A percentile compares a stretch with the other conserved stretches of the same genome.
Conservation (phyloP, 2,888 invertebrate genomes). For the Agrochola circellaris region DNA sequence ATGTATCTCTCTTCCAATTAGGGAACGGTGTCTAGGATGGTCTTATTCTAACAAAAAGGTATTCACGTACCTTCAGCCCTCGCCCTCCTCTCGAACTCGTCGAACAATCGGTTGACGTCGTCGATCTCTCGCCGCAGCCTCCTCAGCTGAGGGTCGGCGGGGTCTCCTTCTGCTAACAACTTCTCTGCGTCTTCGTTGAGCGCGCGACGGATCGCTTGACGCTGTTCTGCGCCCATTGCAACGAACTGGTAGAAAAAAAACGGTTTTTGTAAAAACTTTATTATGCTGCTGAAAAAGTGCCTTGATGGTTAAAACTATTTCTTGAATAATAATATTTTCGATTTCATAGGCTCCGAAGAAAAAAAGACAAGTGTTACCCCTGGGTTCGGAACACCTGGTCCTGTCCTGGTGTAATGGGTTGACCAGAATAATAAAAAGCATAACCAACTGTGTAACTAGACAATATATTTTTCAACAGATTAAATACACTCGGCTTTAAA, state of each 20-base stretch:
- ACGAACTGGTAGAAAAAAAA: constrained; percentile 92
- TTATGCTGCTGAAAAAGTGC: too few species aligned
- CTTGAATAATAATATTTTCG: too few species aligned
- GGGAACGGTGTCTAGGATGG: background rate
- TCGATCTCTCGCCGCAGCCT: constrained; percentile 97
- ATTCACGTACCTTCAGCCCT: constrained; percentile 93
- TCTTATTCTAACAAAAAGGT: background rate
- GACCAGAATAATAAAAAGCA: too few species aligned
- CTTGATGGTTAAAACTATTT: too few species aligned
- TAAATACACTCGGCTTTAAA: too few species aligned
- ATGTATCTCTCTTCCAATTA: background rate
- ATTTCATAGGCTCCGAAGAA: too few species aligned
- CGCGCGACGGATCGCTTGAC: constrained; percentile 98
- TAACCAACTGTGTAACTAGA: too few species aligned
- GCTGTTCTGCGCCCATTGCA: constrained; percentile 98
- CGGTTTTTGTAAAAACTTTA: too few species aligned
- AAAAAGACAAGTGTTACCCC: too few species aligned
- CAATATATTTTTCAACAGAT: too few species aligned
- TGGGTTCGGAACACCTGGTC: too few species aligned
- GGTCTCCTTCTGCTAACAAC: constrained; percentile 98
- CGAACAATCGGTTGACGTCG: constrained; percentile 98
- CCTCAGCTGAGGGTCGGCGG: constrained; percentile 97
- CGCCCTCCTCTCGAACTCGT: constrained; percentile 97
- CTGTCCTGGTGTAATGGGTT: too few species aligned
- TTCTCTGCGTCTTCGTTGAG: constrained; percentile 99